Evolutionary conservation across 1,140 invertebrate genomes (phyloP).

Genomic region (Rhagoletis pomonella): DNA sequence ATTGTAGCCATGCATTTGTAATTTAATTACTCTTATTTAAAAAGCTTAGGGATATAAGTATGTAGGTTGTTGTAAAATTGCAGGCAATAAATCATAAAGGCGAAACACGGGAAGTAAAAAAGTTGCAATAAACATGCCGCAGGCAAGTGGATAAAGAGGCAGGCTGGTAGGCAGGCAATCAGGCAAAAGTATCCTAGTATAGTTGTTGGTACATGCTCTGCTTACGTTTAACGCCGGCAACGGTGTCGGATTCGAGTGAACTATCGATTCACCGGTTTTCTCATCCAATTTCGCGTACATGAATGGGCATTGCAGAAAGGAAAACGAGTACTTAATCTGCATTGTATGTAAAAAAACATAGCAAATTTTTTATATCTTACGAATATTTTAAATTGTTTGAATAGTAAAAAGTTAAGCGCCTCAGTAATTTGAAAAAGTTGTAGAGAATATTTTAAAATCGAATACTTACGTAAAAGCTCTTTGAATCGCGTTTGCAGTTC

Average conservation of each 20-base stretch:
- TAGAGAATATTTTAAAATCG: neutral
- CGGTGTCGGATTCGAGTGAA: constrained; percentile 78
- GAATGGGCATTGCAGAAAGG: constrained; percentile 80
- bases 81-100: neutral
- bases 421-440: no score
- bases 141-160: neutral
- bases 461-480: constrained; percentile 84
- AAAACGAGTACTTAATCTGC: constrained; percentile 84
- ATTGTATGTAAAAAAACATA: neutral
- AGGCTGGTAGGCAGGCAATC: neutral
- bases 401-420: neutral
- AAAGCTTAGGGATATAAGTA: neutral
- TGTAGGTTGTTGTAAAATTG: neutral
- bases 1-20: neutral
- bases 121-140: no score
- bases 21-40: constrained; percentile 20
- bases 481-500: constrained; percentile 87
- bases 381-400: neutral
- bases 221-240: constrained; percentile 84
- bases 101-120: neutral
- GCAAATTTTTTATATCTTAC: neutral
- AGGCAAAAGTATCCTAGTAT: neutral
- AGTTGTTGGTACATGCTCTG: constrained; percentile 26
- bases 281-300: constrained; percentile 78
- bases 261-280: constrained; percentile 77